Conservation (phyloP, 2,113 vertebrate genomes). For the Atrichornis clamosus region DNA sequence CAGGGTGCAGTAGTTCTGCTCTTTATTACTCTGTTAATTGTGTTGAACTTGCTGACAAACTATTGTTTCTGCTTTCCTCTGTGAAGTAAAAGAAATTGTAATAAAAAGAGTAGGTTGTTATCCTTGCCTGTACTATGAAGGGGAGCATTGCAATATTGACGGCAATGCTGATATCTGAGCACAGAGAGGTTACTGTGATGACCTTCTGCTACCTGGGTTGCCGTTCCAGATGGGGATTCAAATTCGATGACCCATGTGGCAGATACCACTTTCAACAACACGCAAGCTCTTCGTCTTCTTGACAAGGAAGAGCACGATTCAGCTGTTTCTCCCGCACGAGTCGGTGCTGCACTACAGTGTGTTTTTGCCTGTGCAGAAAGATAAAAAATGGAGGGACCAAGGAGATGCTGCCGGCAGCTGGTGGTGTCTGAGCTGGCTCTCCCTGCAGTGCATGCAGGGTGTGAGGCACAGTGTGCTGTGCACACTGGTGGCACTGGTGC, state of each 20-base stretch:
- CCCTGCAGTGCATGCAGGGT: neutral
- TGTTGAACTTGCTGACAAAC: neutral
- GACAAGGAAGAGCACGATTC: neutral
- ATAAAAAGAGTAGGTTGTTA: neutral
- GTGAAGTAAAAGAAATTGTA: neutral
- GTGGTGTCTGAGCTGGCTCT: neutral
- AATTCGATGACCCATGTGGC: neutral
- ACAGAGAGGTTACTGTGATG: neutral
- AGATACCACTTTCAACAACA: neutral
- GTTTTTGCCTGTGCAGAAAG: neutral
- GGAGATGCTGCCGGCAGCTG: fast-evolving
- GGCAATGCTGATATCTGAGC: neutral
- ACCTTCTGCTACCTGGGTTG: neutral
- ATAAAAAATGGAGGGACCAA: neutral
- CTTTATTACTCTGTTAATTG: neutral
- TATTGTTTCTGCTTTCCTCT: neutral
- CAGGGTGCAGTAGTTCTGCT: neutral
- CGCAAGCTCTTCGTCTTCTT: neutral
- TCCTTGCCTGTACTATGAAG: neutral
- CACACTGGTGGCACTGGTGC: neutral
- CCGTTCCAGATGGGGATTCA: neutral
- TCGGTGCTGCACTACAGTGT: neutral
- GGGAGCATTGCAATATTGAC: neutral
- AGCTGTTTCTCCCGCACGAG: neutral
- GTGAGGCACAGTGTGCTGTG: neutral